Conservation (phyloP, 2,113 vertebrate species). For the Carassius carassius region DNA sequence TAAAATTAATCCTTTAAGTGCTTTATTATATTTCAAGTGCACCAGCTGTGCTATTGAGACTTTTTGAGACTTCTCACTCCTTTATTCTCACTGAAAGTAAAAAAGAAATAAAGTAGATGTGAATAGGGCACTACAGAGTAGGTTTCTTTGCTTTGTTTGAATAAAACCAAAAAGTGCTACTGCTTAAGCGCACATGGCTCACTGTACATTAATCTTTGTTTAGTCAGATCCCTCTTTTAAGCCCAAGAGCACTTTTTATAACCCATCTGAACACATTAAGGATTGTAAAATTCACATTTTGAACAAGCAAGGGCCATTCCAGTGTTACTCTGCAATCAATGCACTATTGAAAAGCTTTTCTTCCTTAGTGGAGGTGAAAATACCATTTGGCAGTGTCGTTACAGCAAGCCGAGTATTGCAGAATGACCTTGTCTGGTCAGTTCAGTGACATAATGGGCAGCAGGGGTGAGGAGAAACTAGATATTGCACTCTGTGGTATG, state of each 20-base stretch:
- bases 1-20: background rate
- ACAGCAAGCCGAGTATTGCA: constrained; percentile 6
- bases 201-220: background rate
- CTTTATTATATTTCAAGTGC: background rate
- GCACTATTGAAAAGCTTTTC: constrained; percentile 7
- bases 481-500: constrained; percentile 5
- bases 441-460: background rate
- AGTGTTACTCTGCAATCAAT: background rate
- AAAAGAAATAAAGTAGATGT: background rate
- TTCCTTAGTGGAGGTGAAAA: constrained; percentile 10
- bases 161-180: background rate
- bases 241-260: constrained; percentile 11
- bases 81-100: background rate
- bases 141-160: background rate
- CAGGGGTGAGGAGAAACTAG: background rate
- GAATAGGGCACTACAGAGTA: background rate
- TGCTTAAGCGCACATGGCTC: constrained; percentile 29
- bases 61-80: background rate
- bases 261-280: background rate
- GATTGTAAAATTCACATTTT: background rate
- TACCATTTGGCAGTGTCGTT: constrained; percentile 11
- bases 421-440: constrained; percentile 16
- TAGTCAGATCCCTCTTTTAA: background rate
- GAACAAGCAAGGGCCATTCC: constrained; percentile 1
- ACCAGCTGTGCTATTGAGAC: background rate